phyloP scores from a whole-genome alignment of 2,113 vertebrate genomes.

The Eonycteris spelaea region DNA sequence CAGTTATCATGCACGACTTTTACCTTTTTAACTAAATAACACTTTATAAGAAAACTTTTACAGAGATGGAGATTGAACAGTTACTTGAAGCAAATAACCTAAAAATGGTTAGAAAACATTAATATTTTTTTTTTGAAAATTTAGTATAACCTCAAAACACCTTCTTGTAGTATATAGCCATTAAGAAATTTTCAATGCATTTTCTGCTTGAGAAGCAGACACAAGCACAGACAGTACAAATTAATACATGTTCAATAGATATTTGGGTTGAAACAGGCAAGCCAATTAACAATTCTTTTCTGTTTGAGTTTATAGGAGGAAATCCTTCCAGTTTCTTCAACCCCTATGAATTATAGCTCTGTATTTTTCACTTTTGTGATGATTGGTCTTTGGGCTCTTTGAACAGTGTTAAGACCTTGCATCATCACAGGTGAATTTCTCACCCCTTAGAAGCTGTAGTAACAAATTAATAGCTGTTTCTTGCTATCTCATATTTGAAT shows the following conservation, averaged over 20 bases:
- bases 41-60: constrained; percentile 23
- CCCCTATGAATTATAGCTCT: background rate
- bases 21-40: background rate
- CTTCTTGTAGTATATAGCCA: background rate
- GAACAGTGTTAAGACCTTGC: background rate
- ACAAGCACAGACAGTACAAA: background rate
- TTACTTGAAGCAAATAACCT: background rate
- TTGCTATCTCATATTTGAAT: constrained; percentile 33
- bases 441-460: background rate
- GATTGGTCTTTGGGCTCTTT: background rate
- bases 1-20: constrained; percentile 12
- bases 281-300: background rate
- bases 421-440: background rate
- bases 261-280: background rate
- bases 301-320: background rate
- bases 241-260: background rate
- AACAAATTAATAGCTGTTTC: constrained; percentile 16
- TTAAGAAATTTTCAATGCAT: background rate
- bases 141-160: background rate
- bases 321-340: background rate
- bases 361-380: constrained; percentile 7
- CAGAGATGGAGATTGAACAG: background rate
- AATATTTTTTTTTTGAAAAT: background rate
- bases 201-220: background rate
- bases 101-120: background rate